Conservation (phyloP, 2,888 invertebrate species). For the Epinotia ramella region DNA sequence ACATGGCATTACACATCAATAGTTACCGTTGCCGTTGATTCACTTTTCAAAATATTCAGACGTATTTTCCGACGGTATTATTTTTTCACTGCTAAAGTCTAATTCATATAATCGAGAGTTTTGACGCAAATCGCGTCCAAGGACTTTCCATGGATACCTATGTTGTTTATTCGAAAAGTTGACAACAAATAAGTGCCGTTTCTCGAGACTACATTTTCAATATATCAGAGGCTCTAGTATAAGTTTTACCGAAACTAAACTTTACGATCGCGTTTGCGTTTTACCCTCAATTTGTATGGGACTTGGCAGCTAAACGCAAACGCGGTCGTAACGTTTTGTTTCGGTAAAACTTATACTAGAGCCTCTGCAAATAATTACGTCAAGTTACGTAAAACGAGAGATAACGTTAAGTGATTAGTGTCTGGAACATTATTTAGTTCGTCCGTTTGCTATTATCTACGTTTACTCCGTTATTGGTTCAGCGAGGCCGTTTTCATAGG, state of each 20-base stretch:
- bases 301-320: no score
- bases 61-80: neutral
- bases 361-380: neutral
- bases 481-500: constrained; percentile 3
- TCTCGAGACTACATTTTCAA: neutral
- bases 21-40: neutral
- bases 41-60: neutral
- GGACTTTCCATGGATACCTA: constrained; percentile 23
- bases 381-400: neutral
- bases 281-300: no score
- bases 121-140: constrained; percentile 32
- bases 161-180: constrained; percentile 30
- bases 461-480: neutral
- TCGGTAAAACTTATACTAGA: no score
- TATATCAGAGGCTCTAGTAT: no score
- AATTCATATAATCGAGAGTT: constrained; percentile 29
- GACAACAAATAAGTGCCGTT: neutral
- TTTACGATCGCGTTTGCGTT: no score
- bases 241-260: no score
- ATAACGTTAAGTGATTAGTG: constrained; percentile 20
- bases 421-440: constrained; percentile 4
- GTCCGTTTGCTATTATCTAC: constrained; percentile 1
- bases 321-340: no score
- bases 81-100: constrained; percentile 31
- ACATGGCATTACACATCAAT: no score